Evolutionary conservation across 2,888 invertebrate species (phyloP).

Genomic region (Hololepta plana): DNA sequence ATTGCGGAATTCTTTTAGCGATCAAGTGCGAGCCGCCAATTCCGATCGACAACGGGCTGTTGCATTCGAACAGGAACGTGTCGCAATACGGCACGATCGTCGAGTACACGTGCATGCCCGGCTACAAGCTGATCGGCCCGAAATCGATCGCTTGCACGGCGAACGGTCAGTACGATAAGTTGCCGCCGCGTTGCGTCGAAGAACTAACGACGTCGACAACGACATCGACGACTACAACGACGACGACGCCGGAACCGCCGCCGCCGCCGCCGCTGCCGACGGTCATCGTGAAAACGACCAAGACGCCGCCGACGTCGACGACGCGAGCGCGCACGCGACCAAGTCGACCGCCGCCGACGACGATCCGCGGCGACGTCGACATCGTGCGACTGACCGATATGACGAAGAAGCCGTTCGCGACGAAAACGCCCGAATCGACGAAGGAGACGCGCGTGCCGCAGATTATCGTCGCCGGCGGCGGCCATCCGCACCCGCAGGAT

Average conservation of each 20-base stretch:
- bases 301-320: slow-evolving; percentile 13
- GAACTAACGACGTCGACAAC: slow-evolving; percentile 6
- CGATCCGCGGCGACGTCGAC: slow-evolving; percentile 24
- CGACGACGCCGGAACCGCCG: slow-evolving; percentile 5
- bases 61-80: slow-evolving; percentile 36
- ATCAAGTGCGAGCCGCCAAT: slow-evolving; percentile 55
- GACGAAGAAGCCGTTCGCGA: slow-evolving; percentile 19
- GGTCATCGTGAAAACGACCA: slow-evolving; percentile 4
- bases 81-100: slow-evolving; percentile 53
- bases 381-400: slow-evolving; percentile 19
- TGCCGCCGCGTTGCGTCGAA: slow-evolving; percentile 48
- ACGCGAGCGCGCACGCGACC: slow-evolving; percentile 20
- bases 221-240: slow-evolving; percentile 4
- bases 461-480: slow-evolving; percentile 14
- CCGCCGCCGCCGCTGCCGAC: slow-evolving; percentile 2
- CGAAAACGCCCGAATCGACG: slow-evolving; percentile 14
- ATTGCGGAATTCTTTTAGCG: slow-evolving; percentile 34
- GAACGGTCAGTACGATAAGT: slow-evolving; percentile 62
- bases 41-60: slow-evolving; percentile 42
- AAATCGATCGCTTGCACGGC: slow-evolving; percentile 49
- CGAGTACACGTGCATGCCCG: slow-evolving; percentile 55
- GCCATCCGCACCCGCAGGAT: slow-evolving; percentile 51
- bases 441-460: slow-evolving; percentile 12
- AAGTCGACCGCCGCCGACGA: slow-evolving; percentile 25
- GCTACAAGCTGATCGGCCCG: slow-evolving; percentile 50